Evolutionary conservation across 2,888 invertebrate species (phyloP).

Genomic region (Charanyca ferruginea): DNA sequence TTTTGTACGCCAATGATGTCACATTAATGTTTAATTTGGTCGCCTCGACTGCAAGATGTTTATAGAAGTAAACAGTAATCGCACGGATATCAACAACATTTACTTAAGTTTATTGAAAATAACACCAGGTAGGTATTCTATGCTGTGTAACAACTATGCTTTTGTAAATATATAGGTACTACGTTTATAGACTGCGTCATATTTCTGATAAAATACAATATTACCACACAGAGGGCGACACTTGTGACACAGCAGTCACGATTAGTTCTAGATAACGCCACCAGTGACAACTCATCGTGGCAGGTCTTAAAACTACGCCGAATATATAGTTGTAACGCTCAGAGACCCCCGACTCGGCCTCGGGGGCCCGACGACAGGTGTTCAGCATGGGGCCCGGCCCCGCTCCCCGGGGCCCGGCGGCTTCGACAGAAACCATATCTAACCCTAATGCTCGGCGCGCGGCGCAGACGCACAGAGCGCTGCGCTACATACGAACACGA

Average conservation of each 20-base stretch:
- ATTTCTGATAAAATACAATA: constrained; percentile 44
- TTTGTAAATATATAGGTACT: constrained; percentile 49
- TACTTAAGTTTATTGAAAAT: constrained; percentile 58
- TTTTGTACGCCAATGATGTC: constrained; percentile 60
- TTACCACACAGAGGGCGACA: constrained; percentile 30
- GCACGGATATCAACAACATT: constrained; percentile 45
- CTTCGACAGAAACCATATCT: constrained; percentile 60
- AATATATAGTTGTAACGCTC: constrained; percentile 25
- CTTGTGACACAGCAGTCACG: constrained; percentile 22
- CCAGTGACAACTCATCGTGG: constrained; percentile 27
- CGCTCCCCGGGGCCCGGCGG: neutral
- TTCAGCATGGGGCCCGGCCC: too few relatives aligned
- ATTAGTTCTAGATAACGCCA: constrained; percentile 30
- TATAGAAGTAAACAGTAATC: constrained; percentile 38
- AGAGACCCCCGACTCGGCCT: constrained; percentile 24
- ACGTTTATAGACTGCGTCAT: constrained; percentile 52
- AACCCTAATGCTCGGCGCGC: constrained; percentile 59
- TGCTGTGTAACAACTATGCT: constrained; percentile 32
- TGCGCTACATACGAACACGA: constrained; percentile 55
- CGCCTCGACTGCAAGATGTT: constrained; percentile 43
- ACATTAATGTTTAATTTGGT: constrained; percentile 43
- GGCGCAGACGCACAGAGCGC: constrained; percentile 49
- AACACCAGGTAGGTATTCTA: constrained; percentile 36
- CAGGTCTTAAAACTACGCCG: constrained; percentile 41
- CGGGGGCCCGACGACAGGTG: neutral